These are phyloP conservation scores for Sitta carolinensis DNA, from an alignment of 2,797 vertebrate genomes.

Conservation along the genomic window DNA sequence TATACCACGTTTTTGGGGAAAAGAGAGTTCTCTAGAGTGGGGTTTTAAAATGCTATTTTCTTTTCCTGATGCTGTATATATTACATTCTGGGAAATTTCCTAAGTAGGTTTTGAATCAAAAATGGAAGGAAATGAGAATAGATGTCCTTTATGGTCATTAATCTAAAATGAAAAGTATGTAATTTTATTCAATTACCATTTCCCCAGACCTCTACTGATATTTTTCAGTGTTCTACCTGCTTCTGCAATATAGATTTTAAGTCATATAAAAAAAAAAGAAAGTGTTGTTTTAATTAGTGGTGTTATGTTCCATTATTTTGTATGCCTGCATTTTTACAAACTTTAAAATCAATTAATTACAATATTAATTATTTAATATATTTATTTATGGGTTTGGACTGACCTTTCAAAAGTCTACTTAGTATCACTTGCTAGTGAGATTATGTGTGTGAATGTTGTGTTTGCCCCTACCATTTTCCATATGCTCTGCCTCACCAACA, in stretches of 20 bases:
- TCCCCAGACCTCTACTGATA: background rate
- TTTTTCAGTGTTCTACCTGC: slow-evolving; percentile 32
- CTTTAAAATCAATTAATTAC: slow-evolving; percentile 49
- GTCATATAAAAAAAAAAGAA: background rate
- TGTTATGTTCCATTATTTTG: slow-evolving; percentile 65
- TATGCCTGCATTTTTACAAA: slow-evolving; percentile 45
- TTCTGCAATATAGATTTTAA: slow-evolving; percentile 53
- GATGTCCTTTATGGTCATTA: background rate
- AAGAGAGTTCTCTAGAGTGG: background rate
- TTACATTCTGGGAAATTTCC: background rate
- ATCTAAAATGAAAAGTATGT: background rate
- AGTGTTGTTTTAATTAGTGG: slow-evolving; percentile 34
- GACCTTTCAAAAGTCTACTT: slow-evolving; percentile 70
- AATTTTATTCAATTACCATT: slow-evolving; percentile 37
- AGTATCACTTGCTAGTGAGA: slow-evolving; percentile 73
- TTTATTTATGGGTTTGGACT: slow-evolving; percentile 57
- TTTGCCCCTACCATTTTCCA: slow-evolving; percentile 99
- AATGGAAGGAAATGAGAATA: slow-evolving; percentile 29
- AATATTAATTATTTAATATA: slow-evolving; percentile 51
- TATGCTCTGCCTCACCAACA: slow-evolving; percentile 99
- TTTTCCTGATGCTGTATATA: background rate
- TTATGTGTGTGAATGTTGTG: slow-evolving; percentile 82
- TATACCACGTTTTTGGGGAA: background rate
- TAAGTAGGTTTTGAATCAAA: slow-evolving; percentile 49
- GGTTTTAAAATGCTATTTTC: background rate